Evolutionary conservation across 1,140 invertebrate species (phyloP), one percentile per base, ranked within the genome.

Genomic region (Lepidotrigona ventralis): DNA sequence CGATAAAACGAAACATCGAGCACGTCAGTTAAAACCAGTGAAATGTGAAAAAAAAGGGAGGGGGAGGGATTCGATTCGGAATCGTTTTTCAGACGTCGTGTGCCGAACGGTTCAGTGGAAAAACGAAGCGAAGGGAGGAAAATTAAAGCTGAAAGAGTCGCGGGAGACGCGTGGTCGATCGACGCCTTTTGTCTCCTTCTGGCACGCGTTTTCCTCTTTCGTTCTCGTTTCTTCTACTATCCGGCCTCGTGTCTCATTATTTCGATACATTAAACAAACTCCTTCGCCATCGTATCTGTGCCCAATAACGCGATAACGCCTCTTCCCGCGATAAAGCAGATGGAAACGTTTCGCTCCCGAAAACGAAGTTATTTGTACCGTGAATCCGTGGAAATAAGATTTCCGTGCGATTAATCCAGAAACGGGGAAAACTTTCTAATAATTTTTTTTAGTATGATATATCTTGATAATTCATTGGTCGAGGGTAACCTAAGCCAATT

Each of bases 151-250:
- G 71, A 79, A 81, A 86, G 83, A 56, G 26, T 75, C 60, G 51
- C 75, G 39, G 6, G 39, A 58, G 69, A 85, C 72, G 33, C 39
- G 75, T 72, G 54, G 58, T 64, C 64, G 75, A 86, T 83, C 85
- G 76, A 86, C 82, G 79, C 63, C 60, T 46, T 51, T 46, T 58
- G 8, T 1, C 14, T 1, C 51, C 46, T 54, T 51, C 29, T 58
- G 3, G 0, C 8, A 1, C 51, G 26, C 77, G 58, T 77, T 87
- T n/a, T 83, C 75, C 63, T 84, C 73, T 69, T 84, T 60, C 12
- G 1, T 56, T 54, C 2, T 51, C 74, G 15, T 15, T 26, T 14
- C 6, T 1, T 19, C 0, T 8, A 23, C 11, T n/a, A 3, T 4
- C 64, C 29, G 39, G 4, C 6, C 64, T 54, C 51, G 15, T 6